These are phyloP conservation scores for Petrocephalus microphthalmus DNA, from an alignment of 2,113 vertebrate genomes.

Conservation along the genomic window DNA sequence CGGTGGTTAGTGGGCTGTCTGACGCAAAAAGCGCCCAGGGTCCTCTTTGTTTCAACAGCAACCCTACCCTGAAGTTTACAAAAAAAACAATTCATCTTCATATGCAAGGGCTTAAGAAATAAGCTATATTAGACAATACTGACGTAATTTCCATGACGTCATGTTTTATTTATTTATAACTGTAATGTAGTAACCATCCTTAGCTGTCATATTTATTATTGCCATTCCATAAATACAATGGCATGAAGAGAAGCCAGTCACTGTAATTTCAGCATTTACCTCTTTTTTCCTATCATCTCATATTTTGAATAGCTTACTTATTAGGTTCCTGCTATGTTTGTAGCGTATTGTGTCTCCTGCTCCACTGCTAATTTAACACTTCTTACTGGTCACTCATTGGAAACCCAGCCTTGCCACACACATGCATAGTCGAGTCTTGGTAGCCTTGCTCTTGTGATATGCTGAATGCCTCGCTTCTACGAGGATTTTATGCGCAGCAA, in stretches of 20 bases:
- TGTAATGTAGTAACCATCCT: conserved; percentile 5
- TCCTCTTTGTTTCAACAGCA: neutral
- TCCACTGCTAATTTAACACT: neutral
- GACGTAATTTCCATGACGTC: neutral
- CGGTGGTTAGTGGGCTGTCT: neutral
- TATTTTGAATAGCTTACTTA: neutral
- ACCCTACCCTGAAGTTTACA: neutral
- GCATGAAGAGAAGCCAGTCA: neutral
- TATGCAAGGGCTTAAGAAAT: neutral
- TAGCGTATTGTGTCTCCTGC: neutral
- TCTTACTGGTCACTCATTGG: neutral
- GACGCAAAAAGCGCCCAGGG: neutral
- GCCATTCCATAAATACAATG: neutral
- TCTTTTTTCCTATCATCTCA: neutral
- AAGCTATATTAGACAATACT: neutral
- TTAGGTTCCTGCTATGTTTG: neutral
- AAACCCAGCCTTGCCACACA: neutral
- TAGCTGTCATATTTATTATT: neutral
- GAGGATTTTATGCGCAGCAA: neutral
- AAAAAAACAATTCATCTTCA: neutral
- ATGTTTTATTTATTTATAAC: neutral
- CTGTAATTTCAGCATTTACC: neutral
- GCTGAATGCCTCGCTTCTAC: neutral
- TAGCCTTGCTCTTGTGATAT: neutral
- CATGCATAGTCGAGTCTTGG: neutral